A percentile compares a stretch with the other conserved stretches of the same genome.
These are phyloP conservation scores for Plectrocnemia conspersa DNA, from an alignment of 1,140 invertebrate genomes.

Conservation along the genomic window DNA sequence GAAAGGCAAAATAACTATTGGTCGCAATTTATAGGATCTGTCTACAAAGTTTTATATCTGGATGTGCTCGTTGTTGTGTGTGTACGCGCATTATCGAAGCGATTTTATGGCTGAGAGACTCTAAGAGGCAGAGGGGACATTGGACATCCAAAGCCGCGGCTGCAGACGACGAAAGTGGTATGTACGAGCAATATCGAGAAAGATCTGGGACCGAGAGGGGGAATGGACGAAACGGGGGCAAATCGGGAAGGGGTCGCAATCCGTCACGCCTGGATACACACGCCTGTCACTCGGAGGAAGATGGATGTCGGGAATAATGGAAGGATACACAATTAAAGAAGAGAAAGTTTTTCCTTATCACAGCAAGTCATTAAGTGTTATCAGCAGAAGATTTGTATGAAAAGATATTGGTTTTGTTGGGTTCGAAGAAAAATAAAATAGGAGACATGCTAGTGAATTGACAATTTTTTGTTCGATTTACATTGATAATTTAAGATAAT, in stretches of 20 bases:
- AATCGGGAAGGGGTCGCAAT: slow-evolving; percentile 17
- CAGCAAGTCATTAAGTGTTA: slow-evolving; percentile 30
- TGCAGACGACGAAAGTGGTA: background rate
- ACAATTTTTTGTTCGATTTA: no score
- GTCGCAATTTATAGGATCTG: no score
- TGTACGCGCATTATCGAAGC: background rate
- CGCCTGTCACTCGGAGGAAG: slow-evolving; percentile 33
- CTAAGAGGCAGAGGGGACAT: background rate
- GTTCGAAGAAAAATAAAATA: no score
- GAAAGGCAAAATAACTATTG: no score
- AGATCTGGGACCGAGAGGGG: background rate
- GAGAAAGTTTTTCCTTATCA: slow-evolving; percentile 32
- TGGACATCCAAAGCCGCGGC: slow-evolving; percentile 4
- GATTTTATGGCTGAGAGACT: slow-evolving; percentile 3
- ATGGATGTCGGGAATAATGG: slow-evolving; percentile 32
- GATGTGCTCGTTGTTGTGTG: no score
- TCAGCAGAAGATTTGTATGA: slow-evolving; percentile 21
- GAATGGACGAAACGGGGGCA: slow-evolving; percentile 7
- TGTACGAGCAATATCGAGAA: background rate
- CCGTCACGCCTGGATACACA: slow-evolving; percentile 30
- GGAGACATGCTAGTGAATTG: no score
- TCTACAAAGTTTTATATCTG: no score
- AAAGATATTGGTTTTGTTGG: slow-evolving; percentile 4
- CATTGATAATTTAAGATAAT: no score
- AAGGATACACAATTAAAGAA: slow-evolving; percentile 35